Base-by-base conservation (phyloP, 1,140 invertebrate species). In the Drosophila simulans region DNA sequence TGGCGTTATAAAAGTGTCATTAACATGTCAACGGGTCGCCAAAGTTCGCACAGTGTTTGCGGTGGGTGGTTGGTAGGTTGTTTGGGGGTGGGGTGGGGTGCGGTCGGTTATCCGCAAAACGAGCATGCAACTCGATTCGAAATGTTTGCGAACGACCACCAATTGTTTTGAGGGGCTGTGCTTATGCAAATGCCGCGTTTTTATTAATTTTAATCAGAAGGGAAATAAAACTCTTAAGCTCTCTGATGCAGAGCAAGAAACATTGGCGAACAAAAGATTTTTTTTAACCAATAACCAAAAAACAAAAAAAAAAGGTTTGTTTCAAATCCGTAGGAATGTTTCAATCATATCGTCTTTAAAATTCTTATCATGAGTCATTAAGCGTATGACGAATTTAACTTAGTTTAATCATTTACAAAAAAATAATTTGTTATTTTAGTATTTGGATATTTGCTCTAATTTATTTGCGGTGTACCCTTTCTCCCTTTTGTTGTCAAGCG, bases 1-100 rank as follows among this genome's bases (percentile, higher is more conserved):
- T 90, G 79, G 77, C 57, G 72, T 89, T 84, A 84, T 77, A 80
- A 84, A 90, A 89, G 77, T 89, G 84, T 88, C 84, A 89, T 89
- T 89, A 88, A 89, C 83, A 88, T 88, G 83, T 88, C 83, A 88
- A 77, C 83, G 75, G 59, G 75, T 77, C 72, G 83, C 82, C 63
- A 86, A 85, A 65, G 83, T 82, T 85, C 66, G 66, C 45, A 37
- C 66, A 37, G 55, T 48, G 69, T 46, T 40, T 58, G 52, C 60
- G 37, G 10, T 5, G 40, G 25, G 20, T 15, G 22, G 35, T 12
- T 8, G 34, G 35, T 12, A 7, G 34, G 1, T 10, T 25, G 35
- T 37, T 39, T 13, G 13, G 46, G 57, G 54, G 25, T 56, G 52
- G 31, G 7, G 31, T 31, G 31, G 31, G 31, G 7, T 31, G 31